These are phyloP conservation scores for Ophiothrix spiculata DNA, from an alignment of 35 echinoderm and acorn worm genomes.

Conservation along the genomic window DNA sequence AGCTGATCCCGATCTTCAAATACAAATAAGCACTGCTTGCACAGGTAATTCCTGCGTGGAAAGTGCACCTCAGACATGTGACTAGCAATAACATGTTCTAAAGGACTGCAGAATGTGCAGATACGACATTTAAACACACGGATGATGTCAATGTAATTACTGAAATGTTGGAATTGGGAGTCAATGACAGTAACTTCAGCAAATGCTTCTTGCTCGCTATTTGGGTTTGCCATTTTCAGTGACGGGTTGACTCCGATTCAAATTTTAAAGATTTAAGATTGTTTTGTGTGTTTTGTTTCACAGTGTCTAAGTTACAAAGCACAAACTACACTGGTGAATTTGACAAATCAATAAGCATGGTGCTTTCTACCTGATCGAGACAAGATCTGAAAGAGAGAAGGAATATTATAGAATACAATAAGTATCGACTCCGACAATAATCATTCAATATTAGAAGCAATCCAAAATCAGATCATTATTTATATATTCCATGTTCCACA, in stretches of 20 bases:
- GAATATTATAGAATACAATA: too few species aligned
- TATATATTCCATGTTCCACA: too few species aligned
- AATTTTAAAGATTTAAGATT: not conserved
- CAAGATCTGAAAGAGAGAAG: too few species aligned
- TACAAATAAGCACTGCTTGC: conserved; percentile 97
- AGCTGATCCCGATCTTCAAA: conserved; percentile 90
- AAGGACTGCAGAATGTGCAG: conserved; percentile 93
- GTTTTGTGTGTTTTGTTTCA: not conserved
- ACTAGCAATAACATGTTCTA: conserved; percentile 97
- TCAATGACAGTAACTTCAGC: conserved; percentile 98
- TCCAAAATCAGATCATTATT: too few species aligned
- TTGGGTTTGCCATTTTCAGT: conserved; percentile 12
- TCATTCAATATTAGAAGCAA: too few species aligned
- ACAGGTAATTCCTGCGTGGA: conserved; percentile 81
- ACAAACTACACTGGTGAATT: not conserved
- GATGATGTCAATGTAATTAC: conserved; percentile 93
- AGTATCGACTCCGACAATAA: too few species aligned
- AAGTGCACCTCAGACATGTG: conserved; percentile 99
- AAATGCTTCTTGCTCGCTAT: conserved; percentile 56
- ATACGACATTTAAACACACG: conserved; percentile 90
- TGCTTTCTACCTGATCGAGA: too few species aligned
- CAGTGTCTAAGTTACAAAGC: conserved; percentile 1
- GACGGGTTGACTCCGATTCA: not conserved
- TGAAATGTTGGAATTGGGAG: conserved; percentile 96
- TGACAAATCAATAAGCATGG: too few species aligned